Evolutionary conservation across 1,140 invertebrate genomes (phyloP), one percentile per base, ranked within the genome.

Genomic region (Drosophila novamexicana): DNA sequence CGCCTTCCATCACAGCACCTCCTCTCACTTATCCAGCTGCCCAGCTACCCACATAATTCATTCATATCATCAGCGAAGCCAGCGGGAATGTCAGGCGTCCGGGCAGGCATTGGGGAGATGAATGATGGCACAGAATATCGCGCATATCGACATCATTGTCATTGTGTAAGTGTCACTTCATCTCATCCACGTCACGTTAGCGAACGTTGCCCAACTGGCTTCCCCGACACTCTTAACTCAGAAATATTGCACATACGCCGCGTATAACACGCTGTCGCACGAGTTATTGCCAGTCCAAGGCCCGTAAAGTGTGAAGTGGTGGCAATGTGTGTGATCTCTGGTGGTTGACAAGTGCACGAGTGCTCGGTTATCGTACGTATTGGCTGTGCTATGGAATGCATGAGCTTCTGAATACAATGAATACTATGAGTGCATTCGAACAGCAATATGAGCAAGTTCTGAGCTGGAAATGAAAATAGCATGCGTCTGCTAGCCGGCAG

Each of bases 91-190:
- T 47, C 42, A 47, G 57, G 50, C 50, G 32, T 52, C 32, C 32
- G 34, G 14, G 40, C 18, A 37, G 37, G 44, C 45, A 74, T 58
- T 39, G 62, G 53, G 42, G 22, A 70, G 73, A 90, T 90, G 88
- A 90, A 75, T 90, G 88, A 90, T 89, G 89, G 88, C 81, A 79
- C 65, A 68, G 57, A 74, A 86, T 75, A 88, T 79, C 82, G 67
- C 83, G 79, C 83, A 88, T 82, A 90, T 90, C 79, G 82, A 82
- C 88, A 90, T 81, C 77, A 84, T 84, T 84, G 81, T 84, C 80
- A 90, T 88, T 91, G 88, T 88, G 80, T 81, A 88, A 91, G 90
- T 91, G 80, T 81, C 88, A 91, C 88, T 91, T 81, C 82, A 88
- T 83, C 75, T 67, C 81, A 65, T 80, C 73, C 81, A 45, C 34